Base-by-base conservation (phyloP, 35 echinoderm and acorn worm genomes). In the Diadema setosum region DNA sequence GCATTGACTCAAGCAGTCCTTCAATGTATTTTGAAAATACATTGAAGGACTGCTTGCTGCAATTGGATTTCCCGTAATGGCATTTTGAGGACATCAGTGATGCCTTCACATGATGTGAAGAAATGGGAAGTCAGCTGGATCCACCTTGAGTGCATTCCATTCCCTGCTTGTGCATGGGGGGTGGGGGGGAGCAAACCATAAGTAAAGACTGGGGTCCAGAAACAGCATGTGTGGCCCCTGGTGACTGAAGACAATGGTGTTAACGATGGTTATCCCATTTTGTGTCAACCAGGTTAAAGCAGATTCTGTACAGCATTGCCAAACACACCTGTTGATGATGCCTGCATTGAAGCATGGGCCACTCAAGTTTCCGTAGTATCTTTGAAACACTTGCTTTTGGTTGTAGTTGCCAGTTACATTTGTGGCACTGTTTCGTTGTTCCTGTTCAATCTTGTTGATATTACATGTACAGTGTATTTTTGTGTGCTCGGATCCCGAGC, bases 401-500 rank as follows among this genome's bases (percentile, higher is more conserved):
- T 59, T 33, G 35, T 65, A 31, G 60, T 65, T 65, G 21, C 60
- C 60, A 4, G 42, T 88, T 2, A 88, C 70, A 78, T 32, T 52
- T 2, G 26, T 35, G 7, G 85, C 65, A 57, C 45, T 44, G n/a
- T 45, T 76, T 17, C 46, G 65, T 35, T 87, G 86, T 15, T 78
- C 86, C 48, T 39, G 27, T 30, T 88, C 65, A 5, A 52, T 18
- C 45, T 80, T 88, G 43, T 76, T 29, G 41, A 57, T 57, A 33
- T n/a, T n/a, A n/a, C n/a, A n/a, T n/a, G n/a, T n/a, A n/a, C n/a
- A n/a, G n/a, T n/a, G n/a, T 80, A 56, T 34, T 4, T 67, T 39
- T 9, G 26, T 16, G 86, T 37, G 86, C 80, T 45, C 33, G 86
- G 45, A 21, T 88, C 86, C 65, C 86, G 80, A 33, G 41, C 49